Conservation (phyloP, 92 coral and sea anemone genomes). For the Porites evermanni region DNA sequence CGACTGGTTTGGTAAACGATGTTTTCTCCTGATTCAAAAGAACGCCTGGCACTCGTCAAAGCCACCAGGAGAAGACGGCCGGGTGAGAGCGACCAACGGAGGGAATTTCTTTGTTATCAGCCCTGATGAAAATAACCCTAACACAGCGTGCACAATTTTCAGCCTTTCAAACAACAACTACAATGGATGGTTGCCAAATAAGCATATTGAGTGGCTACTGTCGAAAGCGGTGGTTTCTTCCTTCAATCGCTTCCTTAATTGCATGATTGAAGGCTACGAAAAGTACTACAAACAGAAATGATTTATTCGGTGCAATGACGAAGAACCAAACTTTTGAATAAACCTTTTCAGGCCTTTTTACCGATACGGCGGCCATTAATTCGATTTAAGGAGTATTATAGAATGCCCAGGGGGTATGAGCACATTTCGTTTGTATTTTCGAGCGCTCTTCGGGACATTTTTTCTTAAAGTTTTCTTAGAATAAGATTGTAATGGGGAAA, state of each 20-base stretch:
- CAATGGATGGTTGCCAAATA: slow-evolving; percentile 4
- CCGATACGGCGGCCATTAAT: no score
- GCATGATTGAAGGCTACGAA: slow-evolving; percentile 9
- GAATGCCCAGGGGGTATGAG: no score
- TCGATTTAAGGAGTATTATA: no score
- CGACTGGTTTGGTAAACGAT: slow-evolving; percentile 30
- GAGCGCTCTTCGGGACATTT: no score
- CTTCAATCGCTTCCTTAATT: background rate
- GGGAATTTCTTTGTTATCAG: slow-evolving; percentile 4
- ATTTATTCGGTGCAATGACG: no score
- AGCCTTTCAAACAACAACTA: slow-evolving; percentile 2
- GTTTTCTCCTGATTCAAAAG: background rate
- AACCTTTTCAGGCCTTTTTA: no score
- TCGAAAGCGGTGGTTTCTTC: background rate
- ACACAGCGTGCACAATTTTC: background rate
- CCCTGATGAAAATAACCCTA: slow-evolving; percentile 12
- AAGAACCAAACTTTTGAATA: no score
- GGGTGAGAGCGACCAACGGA: slow-evolving; percentile 34
- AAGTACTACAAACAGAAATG: background rate
- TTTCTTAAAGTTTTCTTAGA: no score
- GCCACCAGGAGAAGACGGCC: slow-evolving; percentile 16
- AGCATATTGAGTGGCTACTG: background rate
- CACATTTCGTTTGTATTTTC: no score
- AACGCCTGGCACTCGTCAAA: slow-evolving; percentile 4
- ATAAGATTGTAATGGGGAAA: no score